Conservation (phyloP, 1,140 invertebrate species). For the Eulimnadia texana region DNA sequence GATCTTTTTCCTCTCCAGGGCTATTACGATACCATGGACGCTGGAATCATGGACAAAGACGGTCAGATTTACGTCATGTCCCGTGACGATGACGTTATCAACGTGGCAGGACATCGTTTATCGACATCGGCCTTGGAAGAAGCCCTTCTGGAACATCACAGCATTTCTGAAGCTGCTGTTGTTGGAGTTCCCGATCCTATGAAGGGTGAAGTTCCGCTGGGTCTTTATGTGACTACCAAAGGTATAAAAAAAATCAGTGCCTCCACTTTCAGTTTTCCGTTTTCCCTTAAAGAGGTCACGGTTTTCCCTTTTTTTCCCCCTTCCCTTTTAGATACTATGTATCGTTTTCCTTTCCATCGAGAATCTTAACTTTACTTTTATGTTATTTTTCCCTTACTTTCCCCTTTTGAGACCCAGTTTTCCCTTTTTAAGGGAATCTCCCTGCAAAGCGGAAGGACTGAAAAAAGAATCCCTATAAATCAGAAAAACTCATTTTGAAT, state of each 20-base stretch:
- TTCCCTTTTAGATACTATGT: too few relatives aligned
- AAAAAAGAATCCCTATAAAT: too few relatives aligned
- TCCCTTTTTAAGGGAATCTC: too few relatives aligned
- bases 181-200: constrained; percentile 74
- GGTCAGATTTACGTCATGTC: constrained; percentile 79
- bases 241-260: constrained; percentile 25
- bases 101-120: constrained; percentile 80
- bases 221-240: constrained; percentile 58
- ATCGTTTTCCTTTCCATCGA: too few relatives aligned
- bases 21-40: constrained; percentile 93
- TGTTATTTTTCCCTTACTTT: too few relatives aligned
- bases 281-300: too few relatives aligned
- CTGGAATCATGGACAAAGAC: constrained; percentile 65
- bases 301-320: too few relatives aligned
- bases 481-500: too few relatives aligned
- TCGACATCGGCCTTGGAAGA: constrained; percentile 79
- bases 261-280: too few relatives aligned
- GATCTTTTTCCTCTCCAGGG: constrained; percentile 50
- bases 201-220: constrained; percentile 79
- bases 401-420: too few relatives aligned
- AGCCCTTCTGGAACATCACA: constrained; percentile 63
- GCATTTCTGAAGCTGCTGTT: constrained; percentile 69
- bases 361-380: too few relatives aligned
- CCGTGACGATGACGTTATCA: constrained; percentile 88
- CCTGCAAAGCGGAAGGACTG: too few relatives aligned